A percentile compares a stretch with the other conserved stretches of the same genome.
phyloP scores from a whole-genome alignment of 2,888 invertebrate species.

The Microplitis manilae region DNA sequence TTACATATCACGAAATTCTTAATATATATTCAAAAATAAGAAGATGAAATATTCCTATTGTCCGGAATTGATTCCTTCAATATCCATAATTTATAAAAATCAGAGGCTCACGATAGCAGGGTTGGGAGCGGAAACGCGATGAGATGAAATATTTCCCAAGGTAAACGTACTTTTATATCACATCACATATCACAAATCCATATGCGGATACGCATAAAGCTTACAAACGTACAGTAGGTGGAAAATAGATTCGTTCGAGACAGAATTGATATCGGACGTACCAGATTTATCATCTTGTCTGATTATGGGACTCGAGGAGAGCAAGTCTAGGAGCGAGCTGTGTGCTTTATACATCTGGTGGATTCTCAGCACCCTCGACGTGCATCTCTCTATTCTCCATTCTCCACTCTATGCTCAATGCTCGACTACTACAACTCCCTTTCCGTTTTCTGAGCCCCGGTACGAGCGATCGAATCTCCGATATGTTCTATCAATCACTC shows the following conservation, averaged over 20 bases:
- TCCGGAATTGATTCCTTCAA: not conserved
- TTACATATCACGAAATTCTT: not conserved
- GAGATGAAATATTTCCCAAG: not conserved
- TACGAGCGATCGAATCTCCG: not conserved
- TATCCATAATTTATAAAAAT: not conserved
- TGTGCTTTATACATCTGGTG: slow-evolving; percentile 11
- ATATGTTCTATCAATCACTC: not conserved
- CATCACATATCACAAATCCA: not conserved
- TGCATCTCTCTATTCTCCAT: slow-evolving; percentile 4
- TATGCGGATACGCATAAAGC: not conserved
- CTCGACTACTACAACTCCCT: not conserved
- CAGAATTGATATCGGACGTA: slow-evolving; percentile 26
- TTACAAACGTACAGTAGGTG: not conserved
- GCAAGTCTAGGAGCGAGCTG: not conserved
- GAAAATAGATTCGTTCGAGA: slow-evolving; percentile 31
- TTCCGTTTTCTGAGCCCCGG: not conserved
- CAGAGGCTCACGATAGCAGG: not conserved
- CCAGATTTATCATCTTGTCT: slow-evolving; percentile 26
- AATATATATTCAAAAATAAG: not conserved
- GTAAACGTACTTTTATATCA: not conserved
- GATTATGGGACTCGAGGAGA: slow-evolving; percentile 22
- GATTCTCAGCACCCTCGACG: slow-evolving; percentile 20
- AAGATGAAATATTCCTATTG: not conserved
- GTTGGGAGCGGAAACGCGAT: too few species aligned
- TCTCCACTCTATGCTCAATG: not conserved